Conservation (phyloP, 2,888 invertebrate genomes). For the Uloborus plumipes region DNA sequence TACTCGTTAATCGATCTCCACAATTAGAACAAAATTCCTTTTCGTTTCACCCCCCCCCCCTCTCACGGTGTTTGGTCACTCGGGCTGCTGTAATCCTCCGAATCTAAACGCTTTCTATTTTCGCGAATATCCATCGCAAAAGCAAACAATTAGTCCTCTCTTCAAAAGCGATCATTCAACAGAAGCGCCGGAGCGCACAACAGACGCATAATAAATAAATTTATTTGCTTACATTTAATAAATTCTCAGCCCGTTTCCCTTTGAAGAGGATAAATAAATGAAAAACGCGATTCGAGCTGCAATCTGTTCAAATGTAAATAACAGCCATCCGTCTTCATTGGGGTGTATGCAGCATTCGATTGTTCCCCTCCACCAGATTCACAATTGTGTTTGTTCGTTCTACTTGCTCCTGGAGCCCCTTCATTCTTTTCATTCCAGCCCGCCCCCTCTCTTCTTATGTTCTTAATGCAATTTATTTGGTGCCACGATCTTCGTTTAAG, state of each 20-base stretch:
- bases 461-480: constrained; percentile 60
- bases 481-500: constrained; percentile 49
- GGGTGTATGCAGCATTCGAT: constrained; percentile 23
- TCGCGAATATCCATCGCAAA: constrained; percentile 6
- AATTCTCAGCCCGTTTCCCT: not conserved
- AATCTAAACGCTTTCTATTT: not conserved
- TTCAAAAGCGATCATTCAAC: constrained; percentile 15
- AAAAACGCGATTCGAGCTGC: constrained; percentile 9
- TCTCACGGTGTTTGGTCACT: too few relatives aligned
- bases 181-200: not conserved
- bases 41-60: not conserved
- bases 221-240: constrained; percentile 15
- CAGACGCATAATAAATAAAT: constrained; percentile 23
- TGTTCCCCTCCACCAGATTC: not conserved
- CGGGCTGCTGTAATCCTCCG: not conserved
- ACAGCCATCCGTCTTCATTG: constrained; percentile 39
- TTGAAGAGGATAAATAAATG: constrained; percentile 19
- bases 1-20: too few relatives aligned
- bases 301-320: constrained; percentile 54
- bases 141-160: not conserved
- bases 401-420: not conserved
- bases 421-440: too few relatives aligned
- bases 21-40: not conserved
- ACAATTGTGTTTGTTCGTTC: constrained; percentile 16
- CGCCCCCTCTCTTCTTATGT: not conserved